Percentiles rank a stretch among this genome's conserved stretches.
Evolutionary conservation across 2,888 invertebrate species (phyloP).

Genomic region (Heliconius sara): DNA sequence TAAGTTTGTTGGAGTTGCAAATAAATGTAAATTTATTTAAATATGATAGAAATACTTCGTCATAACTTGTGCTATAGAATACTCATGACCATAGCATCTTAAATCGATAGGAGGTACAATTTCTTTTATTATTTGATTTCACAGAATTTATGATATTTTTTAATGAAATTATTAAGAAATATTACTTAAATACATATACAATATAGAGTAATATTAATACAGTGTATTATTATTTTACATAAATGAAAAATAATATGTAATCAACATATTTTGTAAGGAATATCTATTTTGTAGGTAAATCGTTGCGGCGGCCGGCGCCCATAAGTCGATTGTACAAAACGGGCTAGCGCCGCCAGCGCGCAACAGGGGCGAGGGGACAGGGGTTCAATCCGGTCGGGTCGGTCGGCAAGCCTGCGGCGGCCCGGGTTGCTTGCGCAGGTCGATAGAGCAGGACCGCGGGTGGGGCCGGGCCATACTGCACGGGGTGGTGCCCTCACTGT

Average conservation of each 20-base stretch:
- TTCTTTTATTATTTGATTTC: neutral
- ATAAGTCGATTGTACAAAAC: conserved; percentile 58
- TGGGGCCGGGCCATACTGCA: conserved; percentile 70
- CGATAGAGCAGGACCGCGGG: conserved; percentile 79
- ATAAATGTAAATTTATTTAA: conserved; percentile 7
- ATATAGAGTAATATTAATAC: no score
- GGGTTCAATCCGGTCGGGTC: conserved; percentile 63
- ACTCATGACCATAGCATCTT: neutral
- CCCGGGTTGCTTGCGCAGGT: conserved; percentile 77
- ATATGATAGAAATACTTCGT: neutral
- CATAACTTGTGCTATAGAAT: neutral
- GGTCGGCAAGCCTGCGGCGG: conserved; percentile 64
- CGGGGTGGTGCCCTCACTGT: conserved; percentile 80
- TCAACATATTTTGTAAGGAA: neutral
- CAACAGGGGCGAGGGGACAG: conserved; percentile 53
- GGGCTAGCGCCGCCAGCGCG: conserved; percentile 45
- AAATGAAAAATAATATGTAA: neutral
- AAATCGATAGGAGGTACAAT: neutral
- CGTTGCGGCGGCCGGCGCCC: conserved; percentile 54
- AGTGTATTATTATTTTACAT: neutral
- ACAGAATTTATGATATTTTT: neutral
- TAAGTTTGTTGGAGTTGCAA: neutral
- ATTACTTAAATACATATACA: neutral
- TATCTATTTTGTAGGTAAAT: neutral
- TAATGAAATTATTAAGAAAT: neutral